phyloP scores from a whole-genome alignment of 2,113 vertebrate genomes.

The Vireo altiloquus region DNA sequence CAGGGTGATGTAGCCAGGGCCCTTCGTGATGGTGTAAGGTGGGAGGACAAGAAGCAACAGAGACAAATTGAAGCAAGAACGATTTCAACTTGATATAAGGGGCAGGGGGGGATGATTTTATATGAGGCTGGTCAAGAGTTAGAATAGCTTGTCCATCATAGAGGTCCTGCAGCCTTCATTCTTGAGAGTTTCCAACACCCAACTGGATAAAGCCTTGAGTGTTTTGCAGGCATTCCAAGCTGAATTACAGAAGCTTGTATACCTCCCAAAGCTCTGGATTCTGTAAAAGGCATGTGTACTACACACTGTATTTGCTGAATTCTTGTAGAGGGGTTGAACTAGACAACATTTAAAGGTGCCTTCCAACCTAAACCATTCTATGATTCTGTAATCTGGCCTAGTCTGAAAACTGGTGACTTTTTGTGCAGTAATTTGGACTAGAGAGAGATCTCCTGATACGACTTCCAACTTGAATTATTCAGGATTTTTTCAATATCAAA shows the following conservation, averaged over 20 bases:
- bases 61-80: background rate
- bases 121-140: background rate
- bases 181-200: background rate
- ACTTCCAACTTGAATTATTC: background rate
- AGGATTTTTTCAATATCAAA: background rate
- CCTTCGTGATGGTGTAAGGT: background rate
- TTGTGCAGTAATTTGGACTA: background rate
- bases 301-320: background rate
- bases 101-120: rapidly evolving
- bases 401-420: background rate
- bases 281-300: background rate
- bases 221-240: background rate
- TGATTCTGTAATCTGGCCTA: background rate
- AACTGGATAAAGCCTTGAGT: background rate
- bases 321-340: background rate
- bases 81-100: background rate
- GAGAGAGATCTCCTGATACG: background rate
- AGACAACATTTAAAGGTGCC: background rate
- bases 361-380: background rate
- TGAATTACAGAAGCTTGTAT: background rate
- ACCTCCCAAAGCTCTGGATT: background rate
- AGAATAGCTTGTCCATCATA: background rate
- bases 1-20: background rate
- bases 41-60: background rate
- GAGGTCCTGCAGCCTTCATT: background rate